Evolutionary conservation across 1,140 invertebrate genomes (phyloP), one percentile per base, ranked within the genome.

Genomic region (Proctacanthus coquilletti): DNA sequence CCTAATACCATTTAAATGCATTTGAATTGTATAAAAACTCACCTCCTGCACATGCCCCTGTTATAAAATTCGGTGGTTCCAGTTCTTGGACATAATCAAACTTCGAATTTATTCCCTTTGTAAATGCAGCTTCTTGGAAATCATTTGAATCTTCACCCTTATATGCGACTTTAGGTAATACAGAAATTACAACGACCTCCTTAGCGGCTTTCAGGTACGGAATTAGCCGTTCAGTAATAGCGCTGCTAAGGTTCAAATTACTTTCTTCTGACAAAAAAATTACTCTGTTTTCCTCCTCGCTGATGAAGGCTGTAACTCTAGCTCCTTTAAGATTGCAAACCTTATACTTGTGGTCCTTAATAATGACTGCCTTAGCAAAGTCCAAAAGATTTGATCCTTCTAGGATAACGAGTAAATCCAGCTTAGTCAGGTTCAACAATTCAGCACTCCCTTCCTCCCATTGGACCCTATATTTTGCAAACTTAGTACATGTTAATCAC

Each of bases 1-100:
- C n/a, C n/a, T n/a, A 15, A 4, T 13, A 20, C n/a, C 32, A 11
- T 11, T 18, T 5, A 31, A 20, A 2, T 8, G 20, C 3, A 29
- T 10, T 11, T 27, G 14, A 10, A 25, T 4, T 10, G n/a, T 21
- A 23, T 4, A 1, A 19, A 14, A 21, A 44, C 52, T 46, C 39
- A 57, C 54, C 43, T 25, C 54, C 54, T 0, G 54, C 54, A 15
- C 51, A 43, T 1, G 49, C 54, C 9, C 54, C 54, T 3, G 45
- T 46, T 18, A 57, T 52, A 15, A 57, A 57, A 34, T 57, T 57
- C 4, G 54, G 54, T 17, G 52, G 45, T 36, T 57, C 52, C 8
- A 57, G 34, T 13, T 57, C 45, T n/a, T 39, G 18, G 6, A 46
- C 38, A 19, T 45, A 41, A 5, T 40, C 36, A 5, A 42, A 17